Base-by-base conservation (phyloP, 2,888 invertebrate species). In the Amiota communis region DNA sequence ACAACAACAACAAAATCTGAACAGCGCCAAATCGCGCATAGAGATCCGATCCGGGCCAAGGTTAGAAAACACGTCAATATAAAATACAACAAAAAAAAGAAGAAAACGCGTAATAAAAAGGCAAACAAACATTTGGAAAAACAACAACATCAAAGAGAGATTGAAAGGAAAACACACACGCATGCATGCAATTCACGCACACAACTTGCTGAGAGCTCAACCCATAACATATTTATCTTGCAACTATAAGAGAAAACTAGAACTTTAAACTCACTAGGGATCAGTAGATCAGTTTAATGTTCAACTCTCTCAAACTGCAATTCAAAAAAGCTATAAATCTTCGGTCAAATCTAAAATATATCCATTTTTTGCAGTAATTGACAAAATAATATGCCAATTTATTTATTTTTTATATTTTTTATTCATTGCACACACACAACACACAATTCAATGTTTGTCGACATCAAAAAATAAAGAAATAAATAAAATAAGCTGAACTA, bases 51-150 rank as follows among this genome's bases (percentile, higher is more conserved):
- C 83, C 85, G 84, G 87, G 88, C 88, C 87, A 87, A 87, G 87
- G 87, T 87, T 86, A 83, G 79, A 85, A 87, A 87, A 86, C 88
- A 86, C 88, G 87, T 87, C 87, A 87, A 20, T 15, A 83, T 85
- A 86, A 85, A 85, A 80, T 85, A 80, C 82, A 79, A 83, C 59
- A 57, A 59, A 73, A 36, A 72, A 71, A 75, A 80, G 70, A 46
- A 63, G 48, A 64, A 46, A 64, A 12, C 47, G 15, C 47, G 15
- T 9, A 4, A 48, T 17, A 64, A 48, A 15, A 65, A 70, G 46
- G 53, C 46, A 46, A 11, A 61, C 53, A 68, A 67, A 48, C 51
- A 51, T 73, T 72, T 74, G 75, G 77, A 80, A 79, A 81, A 83
- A 79, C 84, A 81, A 36, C 23, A 57, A 57, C 11, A 12, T 17